Evolutionary conservation across 1,140 invertebrate species (phyloP).

Genomic region (Varroa destructor): DNA sequence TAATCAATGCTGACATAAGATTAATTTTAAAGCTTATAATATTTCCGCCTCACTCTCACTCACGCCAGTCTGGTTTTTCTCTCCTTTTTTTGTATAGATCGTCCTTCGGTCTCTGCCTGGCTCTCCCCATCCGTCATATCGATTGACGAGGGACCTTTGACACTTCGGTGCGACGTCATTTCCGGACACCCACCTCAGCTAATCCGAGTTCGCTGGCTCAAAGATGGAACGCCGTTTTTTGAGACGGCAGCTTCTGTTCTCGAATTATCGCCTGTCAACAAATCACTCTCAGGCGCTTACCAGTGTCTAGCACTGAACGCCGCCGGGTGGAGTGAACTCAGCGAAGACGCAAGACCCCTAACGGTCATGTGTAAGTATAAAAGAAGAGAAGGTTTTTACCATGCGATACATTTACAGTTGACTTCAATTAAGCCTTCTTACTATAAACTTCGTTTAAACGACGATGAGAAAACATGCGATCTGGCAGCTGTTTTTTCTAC

Average conservation of each 20-base stretch:
- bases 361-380: slow-evolving; percentile 23
- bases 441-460: no score
- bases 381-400: background rate
- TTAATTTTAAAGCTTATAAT: no score
- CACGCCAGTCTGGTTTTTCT: no score
- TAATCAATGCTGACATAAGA: no score
- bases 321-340: slow-evolving; percentile 32
- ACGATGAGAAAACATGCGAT: no score
- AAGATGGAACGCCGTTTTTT: slow-evolving; percentile 33
- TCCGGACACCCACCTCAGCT: slow-evolving; percentile 36
- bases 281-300: slow-evolving; percentile 34
- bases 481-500: no score
- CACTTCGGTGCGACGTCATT: slow-evolving; percentile 33
- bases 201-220: slow-evolving; percentile 35
- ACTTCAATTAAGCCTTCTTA: no score
- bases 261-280: slow-evolving; percentile 32
- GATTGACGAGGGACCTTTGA: slow-evolving; percentile 31
- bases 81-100: slow-evolving; percentile 32
- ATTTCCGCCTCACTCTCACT: no score
- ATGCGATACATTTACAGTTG: no score
- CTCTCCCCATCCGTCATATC: slow-evolving; percentile 33
- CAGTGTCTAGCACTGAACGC: slow-evolving; percentile 35
- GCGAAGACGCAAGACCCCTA: slow-evolving; percentile 15
- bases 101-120: slow-evolving; percentile 34
- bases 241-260: slow-evolving; percentile 32